These are phyloP conservation scores for Gymnocypris eckloni DNA, from an alignment of 2,797 vertebrate genomes.

Conservation along the genomic window DNA sequence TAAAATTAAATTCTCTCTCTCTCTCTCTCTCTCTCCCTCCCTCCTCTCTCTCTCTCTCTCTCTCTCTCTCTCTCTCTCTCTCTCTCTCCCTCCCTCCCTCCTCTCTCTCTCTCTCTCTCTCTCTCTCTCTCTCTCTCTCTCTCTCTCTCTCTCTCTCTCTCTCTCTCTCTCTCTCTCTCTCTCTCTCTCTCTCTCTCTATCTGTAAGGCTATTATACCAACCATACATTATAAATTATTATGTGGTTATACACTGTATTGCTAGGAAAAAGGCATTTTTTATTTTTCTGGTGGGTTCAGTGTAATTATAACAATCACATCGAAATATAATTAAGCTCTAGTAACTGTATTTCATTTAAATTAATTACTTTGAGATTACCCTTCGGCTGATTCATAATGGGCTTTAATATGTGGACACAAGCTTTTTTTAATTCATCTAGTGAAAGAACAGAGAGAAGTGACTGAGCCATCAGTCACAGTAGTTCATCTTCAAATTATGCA, in stretches of 20 bases:
- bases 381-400: slow-evolving; percentile 3
- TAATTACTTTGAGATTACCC: slow-evolving; percentile 28
- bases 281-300: slow-evolving; percentile 4
- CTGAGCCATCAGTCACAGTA: neutral
- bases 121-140: no score
- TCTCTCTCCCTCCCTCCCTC: no score
- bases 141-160: no score
- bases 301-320: neutral
- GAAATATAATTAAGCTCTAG: neutral
- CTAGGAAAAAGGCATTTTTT: neutral
- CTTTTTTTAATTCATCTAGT: slow-evolving; percentile 5
- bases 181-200: neutral
- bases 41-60: neutral
- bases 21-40: no score
- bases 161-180: no score
- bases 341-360: slow-evolving; percentile 27
- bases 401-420: slow-evolving; percentile 21
- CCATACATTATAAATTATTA: neutral
- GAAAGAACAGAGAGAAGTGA: neutral
- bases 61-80: no score
- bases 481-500: neutral
- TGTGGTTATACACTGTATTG: neutral
- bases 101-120: neutral
- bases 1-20: no score
- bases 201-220: neutral